phyloP scores from a whole-genome alignment of 2,113 vertebrate genomes.

The Sardina pilchardus region DNA sequence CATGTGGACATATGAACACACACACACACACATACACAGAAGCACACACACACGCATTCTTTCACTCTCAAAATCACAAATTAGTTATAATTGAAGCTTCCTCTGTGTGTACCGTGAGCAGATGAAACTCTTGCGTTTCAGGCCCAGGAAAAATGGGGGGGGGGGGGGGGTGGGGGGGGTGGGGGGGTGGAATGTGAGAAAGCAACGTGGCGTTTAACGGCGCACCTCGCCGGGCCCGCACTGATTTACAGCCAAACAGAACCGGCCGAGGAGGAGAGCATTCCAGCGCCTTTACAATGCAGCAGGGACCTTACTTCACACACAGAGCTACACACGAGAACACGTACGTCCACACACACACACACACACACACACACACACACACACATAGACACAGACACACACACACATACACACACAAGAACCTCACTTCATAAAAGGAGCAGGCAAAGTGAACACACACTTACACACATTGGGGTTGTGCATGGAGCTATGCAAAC shows the following conservation, averaged over 20 bases:
- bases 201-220: slow-evolving; percentile 43
- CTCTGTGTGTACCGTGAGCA: slow-evolving; percentile 40
- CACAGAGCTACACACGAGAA: neutral
- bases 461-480: neutral
- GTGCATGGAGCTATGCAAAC: neutral
- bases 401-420: slow-evolving; percentile 14
- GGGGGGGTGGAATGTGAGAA: slow-evolving; percentile 25
- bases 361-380: neutral
- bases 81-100: slow-evolving; percentile 57
- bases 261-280: slow-evolving; percentile 40
- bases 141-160: slow-evolving; percentile 27
- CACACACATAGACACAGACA: neutral
- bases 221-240: slow-evolving; percentile 49
- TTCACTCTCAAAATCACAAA: slow-evolving; percentile 30
- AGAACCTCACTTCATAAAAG: neutral
- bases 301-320: slow-evolving; percentile 32
- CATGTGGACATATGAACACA: neutral
- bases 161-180: too few relatives aligned
- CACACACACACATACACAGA: slow-evolving; percentile 4
- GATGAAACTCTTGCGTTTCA: slow-evolving; percentile 22
- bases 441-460: slow-evolving; percentile 8
- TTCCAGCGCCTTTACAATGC: slow-evolving; percentile 57
- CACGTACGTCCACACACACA: neutral
- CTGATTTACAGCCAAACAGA: slow-evolving; percentile 48
- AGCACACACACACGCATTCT: neutral